Conservation (phyloP, 2,113 vertebrate genomes). For the Sorex araneus region DNA sequence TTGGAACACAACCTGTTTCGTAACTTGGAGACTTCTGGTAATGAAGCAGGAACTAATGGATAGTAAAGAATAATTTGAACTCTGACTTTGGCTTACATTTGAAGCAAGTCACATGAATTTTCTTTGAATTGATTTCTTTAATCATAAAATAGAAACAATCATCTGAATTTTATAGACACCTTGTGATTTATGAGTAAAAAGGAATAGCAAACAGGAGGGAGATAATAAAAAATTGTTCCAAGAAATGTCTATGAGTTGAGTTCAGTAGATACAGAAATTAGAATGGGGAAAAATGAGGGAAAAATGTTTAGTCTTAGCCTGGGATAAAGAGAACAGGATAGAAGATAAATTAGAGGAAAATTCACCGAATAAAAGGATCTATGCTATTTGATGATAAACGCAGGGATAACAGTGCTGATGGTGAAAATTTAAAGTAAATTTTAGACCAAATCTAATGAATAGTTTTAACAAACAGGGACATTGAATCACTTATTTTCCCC, state of each 20-base stretch:
- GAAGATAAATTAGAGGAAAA: not conserved
- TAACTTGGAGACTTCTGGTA: constrained; percentile 31
- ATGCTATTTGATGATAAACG: not conserved
- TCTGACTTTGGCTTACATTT: constrained; percentile 8
- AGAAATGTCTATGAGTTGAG: constrained; percentile 1
- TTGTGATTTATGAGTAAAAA: constrained; percentile 1
- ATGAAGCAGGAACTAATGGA: constrained; percentile 29
- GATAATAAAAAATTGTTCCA: not conserved
- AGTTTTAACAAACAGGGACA: not conserved
- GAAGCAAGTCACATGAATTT: constrained; percentile 12
- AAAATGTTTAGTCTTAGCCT: not conserved
- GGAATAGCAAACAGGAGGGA: not conserved
- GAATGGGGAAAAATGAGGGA: constrained; percentile 19
- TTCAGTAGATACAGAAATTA: not conserved
- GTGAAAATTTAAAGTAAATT: not conserved
- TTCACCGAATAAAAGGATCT: not conserved
- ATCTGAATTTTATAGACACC: constrained; percentile 44
- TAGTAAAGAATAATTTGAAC: constrained; percentile 43
- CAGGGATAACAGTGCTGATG: not conserved
- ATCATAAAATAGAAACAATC: constrained; percentile 55
- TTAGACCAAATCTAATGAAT: not conserved
- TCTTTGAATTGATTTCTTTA: constrained; percentile 57
- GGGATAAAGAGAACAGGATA: not conserved
- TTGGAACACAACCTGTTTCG: constrained; percentile 63
- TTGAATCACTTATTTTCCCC: not conserved